Conservation (phyloP, 2,888 invertebrate species). For the Emesis russula region DNA sequence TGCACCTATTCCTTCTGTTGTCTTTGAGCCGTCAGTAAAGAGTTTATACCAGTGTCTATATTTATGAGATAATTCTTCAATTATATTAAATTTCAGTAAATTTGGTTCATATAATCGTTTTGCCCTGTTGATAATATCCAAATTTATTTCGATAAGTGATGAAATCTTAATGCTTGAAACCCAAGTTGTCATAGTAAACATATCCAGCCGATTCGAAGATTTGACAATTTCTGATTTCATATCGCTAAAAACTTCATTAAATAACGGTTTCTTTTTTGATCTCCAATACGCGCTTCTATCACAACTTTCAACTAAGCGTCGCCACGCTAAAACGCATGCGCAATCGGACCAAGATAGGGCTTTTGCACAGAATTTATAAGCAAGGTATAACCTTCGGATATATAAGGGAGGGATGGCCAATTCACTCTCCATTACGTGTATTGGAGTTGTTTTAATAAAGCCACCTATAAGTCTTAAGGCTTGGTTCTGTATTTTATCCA, state of each 20-base stretch:
- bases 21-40: not conserved
- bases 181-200: not conserved
- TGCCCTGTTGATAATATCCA: not conserved
- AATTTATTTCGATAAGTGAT: not conserved
- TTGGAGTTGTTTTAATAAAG: slow-evolving; percentile 35
- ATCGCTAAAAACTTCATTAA: not conserved
- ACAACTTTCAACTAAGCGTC: not conserved
- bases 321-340: not conserved
- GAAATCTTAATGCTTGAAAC: not conserved
- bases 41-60: not conserved
- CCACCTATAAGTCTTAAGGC: slow-evolving; percentile 32
- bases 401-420: slow-evolving; percentile 23
- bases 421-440: slow-evolving; percentile 32
- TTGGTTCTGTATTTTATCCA: slow-evolving; percentile 81
- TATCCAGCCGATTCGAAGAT: not conserved
- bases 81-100: not conserved
- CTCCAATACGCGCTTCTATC: not conserved
- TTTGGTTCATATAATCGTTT: not conserved
- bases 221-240: not conserved
- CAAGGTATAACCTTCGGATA: slow-evolving; percentile 33
- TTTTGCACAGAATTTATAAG: slow-evolving; percentile 37
- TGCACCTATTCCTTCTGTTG: not conserved
- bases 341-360: slow-evolving; percentile 17
- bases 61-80: not conserved
- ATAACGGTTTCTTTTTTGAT: not conserved